Base-by-base conservation (phyloP, 2,888 invertebrate species). In the Gymnosoma rotundatum region DNA sequence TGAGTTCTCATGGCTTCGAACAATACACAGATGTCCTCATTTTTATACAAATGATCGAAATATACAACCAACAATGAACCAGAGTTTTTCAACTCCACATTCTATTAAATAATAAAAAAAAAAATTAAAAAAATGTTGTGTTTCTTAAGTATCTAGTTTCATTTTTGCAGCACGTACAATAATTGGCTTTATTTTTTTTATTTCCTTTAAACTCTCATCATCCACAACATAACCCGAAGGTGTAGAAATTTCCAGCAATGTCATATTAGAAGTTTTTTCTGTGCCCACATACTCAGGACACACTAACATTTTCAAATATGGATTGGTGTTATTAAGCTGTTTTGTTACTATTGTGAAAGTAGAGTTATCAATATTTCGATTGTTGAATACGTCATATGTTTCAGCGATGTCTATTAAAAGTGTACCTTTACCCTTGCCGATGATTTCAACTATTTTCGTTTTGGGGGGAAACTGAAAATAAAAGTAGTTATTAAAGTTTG, bases 361-460 rank as follows among this genome's bases (percentile, higher is more conserved):
- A 0, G 98, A 97, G 95, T 96, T 96, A 16, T 96, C 1, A 25
- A 1, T 4, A 2, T 25, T 4, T 25, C 4, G 95, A 14, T 96
- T 97, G n/a, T 97, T 97, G 89, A 97, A 96, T 83, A 97, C 94
- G 91, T 96, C 96, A 89, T 97, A 98, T 63, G 94, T 94, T 87
- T 97, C 97, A 2, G 96, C 94, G 38, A 98, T 94, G 88, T 96
- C 96, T 58, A 96, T 93, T 50, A 97, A 91, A 0, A 95, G 96
- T 63, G 97, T 93, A 16, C 98, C 98, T 48, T 93, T 94, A 18
- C 98, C 98, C 87, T 94, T 94, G 0, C 96, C 97, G 70, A 94
- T 94, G 42, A 98, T 94, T 79, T 95, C 95, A 10, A 12, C 1
- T 38, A 38, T 4, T 38, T 38, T 8, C 38, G 25, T 25, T 25